Conservation (phyloP, 2,888 invertebrate species). For the Scaptomyza flava region DNA sequence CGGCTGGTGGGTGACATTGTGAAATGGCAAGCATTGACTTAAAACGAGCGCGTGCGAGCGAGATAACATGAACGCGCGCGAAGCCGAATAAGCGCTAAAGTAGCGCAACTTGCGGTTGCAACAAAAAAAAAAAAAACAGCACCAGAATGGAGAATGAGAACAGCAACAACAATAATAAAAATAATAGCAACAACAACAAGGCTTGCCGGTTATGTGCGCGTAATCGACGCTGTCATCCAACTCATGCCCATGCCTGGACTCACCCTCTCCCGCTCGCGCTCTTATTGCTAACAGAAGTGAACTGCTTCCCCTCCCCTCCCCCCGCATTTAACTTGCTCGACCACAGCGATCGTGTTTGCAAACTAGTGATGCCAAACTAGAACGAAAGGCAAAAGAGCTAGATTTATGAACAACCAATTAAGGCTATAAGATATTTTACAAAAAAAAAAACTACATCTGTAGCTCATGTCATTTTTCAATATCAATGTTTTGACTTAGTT, state of each 20-base stretch:
- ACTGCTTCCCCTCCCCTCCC: slow-evolving; percentile 14
- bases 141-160: slow-evolving; percentile 36
- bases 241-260: slow-evolving; percentile 10
- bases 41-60: slow-evolving; percentile 24
- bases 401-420: background rate
- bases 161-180: slow-evolving; percentile 14
- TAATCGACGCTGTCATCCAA: slow-evolving; percentile 56
- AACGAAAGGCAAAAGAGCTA: background rate
- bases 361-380: slow-evolving; percentile 1
- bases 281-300: slow-evolving; percentile 11
- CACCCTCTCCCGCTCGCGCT: slow-evolving; percentile 6
- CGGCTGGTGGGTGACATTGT: slow-evolving; percentile 68
- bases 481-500: too few relatives aligned
- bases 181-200: slow-evolving; percentile 15
- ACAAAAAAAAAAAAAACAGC: slow-evolving; percentile 25
- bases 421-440: background rate
- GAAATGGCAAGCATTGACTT: slow-evolving; percentile 46
- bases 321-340: background rate
- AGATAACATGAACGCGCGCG: slow-evolving; percentile 37
- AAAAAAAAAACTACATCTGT: too few relatives aligned
- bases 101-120: slow-evolving; percentile 74
- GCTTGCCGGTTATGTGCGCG: slow-evolving; percentile 63
- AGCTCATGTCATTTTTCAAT: too few relatives aligned
- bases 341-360: slow-evolving; percentile 21
- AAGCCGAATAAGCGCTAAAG: slow-evolving; percentile 78